Evolutionary conservation across 1,140 invertebrate genomes (phyloP), one percentile per base, ranked within the genome.

Genomic region (Drosophila neocordata): DNA sequence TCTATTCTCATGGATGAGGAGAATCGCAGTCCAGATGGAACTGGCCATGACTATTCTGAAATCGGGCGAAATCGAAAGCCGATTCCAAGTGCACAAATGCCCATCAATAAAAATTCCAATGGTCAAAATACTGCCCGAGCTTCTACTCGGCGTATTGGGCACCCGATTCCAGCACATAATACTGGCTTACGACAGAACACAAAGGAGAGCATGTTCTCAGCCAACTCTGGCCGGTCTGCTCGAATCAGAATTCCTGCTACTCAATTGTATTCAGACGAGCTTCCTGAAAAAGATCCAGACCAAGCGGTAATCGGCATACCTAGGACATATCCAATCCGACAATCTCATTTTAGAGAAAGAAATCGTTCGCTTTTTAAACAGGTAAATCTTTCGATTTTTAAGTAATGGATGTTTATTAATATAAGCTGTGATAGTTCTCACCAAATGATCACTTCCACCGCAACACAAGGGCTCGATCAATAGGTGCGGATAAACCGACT

Each of bases 301-400:
- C 58, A 51, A 7, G 22, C 68, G 1, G 59, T 63, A 48, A 64
- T 88, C 22, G 82, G 87, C 6, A 69, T 90, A 38, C 63, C 75
- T 37, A 72, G 69, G 20, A 64, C 67, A 18, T 87, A 88, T 62
- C 89, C 83, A 1, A 58, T 76, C 9, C 67, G 85, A 41, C 78
- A 83, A 76, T 91, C 89, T 1, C 85, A 91, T 34, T 91, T 91
- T 24, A 71, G 89, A 34, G 89, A 91, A 69, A 61, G 89, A 27
- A 91, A 88, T 73, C 82, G 89, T 0, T 77, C 73, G 0, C 52
- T 91, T 48, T 60, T 90, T 12, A 84, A 78, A 60, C 79, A 91
- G 77, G 89, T 91, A 78, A 78, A 24, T 59, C 22, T 12, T n/a
- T 18, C 11, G 4, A 31, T 4, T 48, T 13, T 56, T 31, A 53